These are phyloP conservation scores for Hippocampus comes DNA, from an alignment of 2,113 vertebrate genomes.

Conservation along the genomic window DNA sequence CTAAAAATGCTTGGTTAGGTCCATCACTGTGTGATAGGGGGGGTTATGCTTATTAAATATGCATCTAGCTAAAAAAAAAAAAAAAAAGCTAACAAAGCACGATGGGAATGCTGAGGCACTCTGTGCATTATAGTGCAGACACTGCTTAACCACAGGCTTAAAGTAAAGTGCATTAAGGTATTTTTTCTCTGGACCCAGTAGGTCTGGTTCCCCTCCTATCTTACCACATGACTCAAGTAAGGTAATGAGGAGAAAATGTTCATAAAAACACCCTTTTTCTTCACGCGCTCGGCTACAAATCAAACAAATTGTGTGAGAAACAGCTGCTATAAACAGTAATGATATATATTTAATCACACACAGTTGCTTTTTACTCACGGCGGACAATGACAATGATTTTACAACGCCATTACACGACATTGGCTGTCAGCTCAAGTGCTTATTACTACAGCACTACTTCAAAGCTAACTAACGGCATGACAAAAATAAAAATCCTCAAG, in stretches of 20 bases:
- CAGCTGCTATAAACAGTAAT: conserved; percentile 9
- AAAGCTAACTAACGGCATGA: conserved; percentile 16
- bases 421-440: conserved; percentile 34
- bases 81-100: conserved; percentile 46
- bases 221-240: conserved; percentile 2
- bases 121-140: conserved; percentile 35
- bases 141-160: conserved; percentile 56
- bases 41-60: conserved; percentile 35
- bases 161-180: conserved; percentile 43
- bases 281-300: background rate
- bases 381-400: conserved; percentile 31
- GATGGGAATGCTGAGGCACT: conserved; percentile 40
- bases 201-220: conserved; percentile 12
- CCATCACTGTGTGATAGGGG: conserved; percentile 7
- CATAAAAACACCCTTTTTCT: conserved; percentile 1
- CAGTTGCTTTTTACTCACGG: conserved; percentile 4
- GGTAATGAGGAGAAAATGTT: background rate
- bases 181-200: conserved; percentile 11
- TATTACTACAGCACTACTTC: conserved; percentile 47
- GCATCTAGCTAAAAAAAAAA: conserved; percentile 26
- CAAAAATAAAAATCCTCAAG: conserved; percentile 34
- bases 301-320: conserved; percentile 1
- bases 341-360: conserved; percentile 1
- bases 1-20: background rate
- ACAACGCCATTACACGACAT: conserved; percentile 16